Conservation (phyloP, 2,113 vertebrate species). For the Prolemur simus region DNA sequence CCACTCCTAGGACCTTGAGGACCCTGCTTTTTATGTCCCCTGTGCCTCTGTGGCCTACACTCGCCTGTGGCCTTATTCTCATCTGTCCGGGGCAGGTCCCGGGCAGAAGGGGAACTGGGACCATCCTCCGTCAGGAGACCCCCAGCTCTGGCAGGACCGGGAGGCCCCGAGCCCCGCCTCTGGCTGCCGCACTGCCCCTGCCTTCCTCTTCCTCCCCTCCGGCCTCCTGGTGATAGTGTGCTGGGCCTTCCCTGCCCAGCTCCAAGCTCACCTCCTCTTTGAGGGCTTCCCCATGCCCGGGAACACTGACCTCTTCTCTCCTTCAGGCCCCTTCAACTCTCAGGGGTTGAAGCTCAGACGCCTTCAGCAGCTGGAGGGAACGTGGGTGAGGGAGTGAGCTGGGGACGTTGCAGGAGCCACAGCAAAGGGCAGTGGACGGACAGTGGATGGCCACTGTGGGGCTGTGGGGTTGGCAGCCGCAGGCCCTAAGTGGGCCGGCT, state of each 20-base stretch:
- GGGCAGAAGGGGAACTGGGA: neutral
- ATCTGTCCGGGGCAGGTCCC: neutral
- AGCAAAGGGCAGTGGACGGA: neutral
- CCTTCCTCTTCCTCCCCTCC: no score
- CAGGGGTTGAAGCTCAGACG: neutral
- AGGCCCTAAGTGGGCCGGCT: no score
- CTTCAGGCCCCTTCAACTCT: neutral
- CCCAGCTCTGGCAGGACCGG: neutral
- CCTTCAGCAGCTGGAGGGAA: neutral
- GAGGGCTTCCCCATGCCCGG: no score
- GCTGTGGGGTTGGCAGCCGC: neutral
- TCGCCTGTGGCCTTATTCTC: neutral
- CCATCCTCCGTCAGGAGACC: neutral
- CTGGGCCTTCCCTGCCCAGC: neutral
- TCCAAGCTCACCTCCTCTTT: neutral
- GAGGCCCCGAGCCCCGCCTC: neutral
- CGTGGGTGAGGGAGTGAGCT: neutral
- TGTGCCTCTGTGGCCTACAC: accelerated
- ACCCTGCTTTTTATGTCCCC: neutral
- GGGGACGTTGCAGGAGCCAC: accelerated
- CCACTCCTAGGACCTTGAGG: neutral
- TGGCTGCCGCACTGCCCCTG: no score
- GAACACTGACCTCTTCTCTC: neutral
- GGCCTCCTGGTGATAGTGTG: accelerated
- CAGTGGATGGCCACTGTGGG: accelerated